Evolutionary conservation across 2,888 invertebrate species (phyloP), one percentile per base, ranked within the genome.

Genomic region (Antheraea yamamai): DNA sequence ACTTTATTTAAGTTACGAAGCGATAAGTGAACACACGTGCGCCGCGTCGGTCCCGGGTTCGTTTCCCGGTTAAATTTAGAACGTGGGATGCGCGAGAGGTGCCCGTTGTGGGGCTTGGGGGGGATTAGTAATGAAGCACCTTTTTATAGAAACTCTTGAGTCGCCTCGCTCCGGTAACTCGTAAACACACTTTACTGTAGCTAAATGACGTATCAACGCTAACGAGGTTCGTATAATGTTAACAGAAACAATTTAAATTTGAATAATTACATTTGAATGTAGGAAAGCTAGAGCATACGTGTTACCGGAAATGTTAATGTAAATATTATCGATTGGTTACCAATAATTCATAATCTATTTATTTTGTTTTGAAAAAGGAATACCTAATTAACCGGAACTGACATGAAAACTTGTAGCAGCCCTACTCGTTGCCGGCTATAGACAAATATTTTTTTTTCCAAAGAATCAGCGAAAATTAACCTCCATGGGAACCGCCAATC

Each of bases 401-500:
- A 58, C 18, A 23, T 10, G n/a, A n/a, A 58, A 7, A n/a, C 20
- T n/a, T n/a, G 4, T n/a, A n/a, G 58, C n/a, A 4, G 20, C 58
- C 7, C 8, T 58, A 4, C 58, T n/a, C 79, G 76, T 81, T 80
- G 80, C 75, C 73, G 77, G 75, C 82, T 81, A 86, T 86, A 87
- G 88, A 88, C 87, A 87, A 88, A 84, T 82, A 84, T 85, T 74
- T 78, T 78, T 86, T 47, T 88, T 89, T 87, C 88, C 66, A 75
- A 86, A 86, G 85, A 83, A 88, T 85, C 87, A 88, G 93, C 88
- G 91, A 68, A 95, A 94, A 95, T 94, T 93, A 94, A 88, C 87
- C 88, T 88, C 55, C 94, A 90, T 94, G 94, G 92, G 94, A 94
- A 94, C 93, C 91, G 91, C 92, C 92, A 92, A 92, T 94, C 87